phyloP scores from a whole-genome alignment of 1,140 invertebrate genomes.

The Sinella curviseta region DNA sequence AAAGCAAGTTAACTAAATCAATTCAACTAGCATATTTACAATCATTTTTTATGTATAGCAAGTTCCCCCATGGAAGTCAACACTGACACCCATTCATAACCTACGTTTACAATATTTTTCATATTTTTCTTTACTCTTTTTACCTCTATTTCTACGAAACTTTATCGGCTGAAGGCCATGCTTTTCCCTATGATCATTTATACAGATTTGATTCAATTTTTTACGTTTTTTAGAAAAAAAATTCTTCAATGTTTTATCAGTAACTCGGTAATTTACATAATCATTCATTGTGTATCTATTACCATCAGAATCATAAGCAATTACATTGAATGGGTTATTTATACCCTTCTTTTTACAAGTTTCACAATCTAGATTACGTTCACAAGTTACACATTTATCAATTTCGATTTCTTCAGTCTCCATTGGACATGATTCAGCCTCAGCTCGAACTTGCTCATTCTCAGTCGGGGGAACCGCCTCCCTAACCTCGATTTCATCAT shows the following conservation, averaged over 20 bases:
- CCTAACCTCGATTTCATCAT: not conserved
- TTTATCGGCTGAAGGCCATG: not conserved
- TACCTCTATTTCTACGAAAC: no score
- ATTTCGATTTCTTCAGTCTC: not conserved
- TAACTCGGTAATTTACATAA: not conserved
- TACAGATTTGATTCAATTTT: not conserved
- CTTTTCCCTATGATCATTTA: not conserved
- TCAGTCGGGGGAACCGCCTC: not conserved
- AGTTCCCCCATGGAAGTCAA: no score
- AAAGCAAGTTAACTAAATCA: no score
- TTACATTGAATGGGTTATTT: not conserved
- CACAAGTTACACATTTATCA: not conserved
- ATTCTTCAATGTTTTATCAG: not conserved
- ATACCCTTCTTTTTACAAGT: not conserved
- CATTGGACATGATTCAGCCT: not conserved
- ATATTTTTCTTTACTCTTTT: no score
- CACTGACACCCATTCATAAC: no score
- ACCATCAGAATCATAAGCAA: constrained; percentile 1
- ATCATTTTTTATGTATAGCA: no score
- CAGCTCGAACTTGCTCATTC: not conserved
- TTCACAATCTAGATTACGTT: not conserved
- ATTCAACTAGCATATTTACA: no score
- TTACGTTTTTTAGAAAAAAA: not conserved
- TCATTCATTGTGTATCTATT: not conserved
- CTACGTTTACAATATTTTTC: no score